These are phyloP conservation scores for Hypsibius dujardini DNA, from an alignment of 1,140 invertebrate genomes.

Conservation along the genomic window DNA sequence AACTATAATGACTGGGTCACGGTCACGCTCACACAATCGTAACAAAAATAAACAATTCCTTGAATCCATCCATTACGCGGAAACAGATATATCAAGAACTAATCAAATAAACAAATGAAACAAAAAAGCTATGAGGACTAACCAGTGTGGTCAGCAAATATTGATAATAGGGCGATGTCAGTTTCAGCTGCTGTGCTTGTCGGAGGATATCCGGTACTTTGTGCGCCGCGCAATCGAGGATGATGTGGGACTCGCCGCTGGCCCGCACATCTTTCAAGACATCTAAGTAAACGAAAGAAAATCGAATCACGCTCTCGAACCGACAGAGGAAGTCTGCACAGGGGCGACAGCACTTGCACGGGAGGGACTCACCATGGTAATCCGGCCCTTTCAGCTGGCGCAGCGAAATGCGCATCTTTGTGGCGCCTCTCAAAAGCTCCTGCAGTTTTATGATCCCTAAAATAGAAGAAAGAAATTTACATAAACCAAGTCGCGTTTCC, in stretches of 20 bases:
- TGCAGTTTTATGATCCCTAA: slow-evolving; percentile 32
- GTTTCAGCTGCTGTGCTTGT: slow-evolving; percentile 23
- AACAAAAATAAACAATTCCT: no score
- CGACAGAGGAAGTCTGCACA: slow-evolving; percentile 23
- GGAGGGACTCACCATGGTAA: not conserved
- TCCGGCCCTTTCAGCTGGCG: slow-evolving; percentile 16
- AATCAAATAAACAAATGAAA: not conserved
- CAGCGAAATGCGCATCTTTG: slow-evolving; percentile 21
- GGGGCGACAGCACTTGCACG: slow-evolving; percentile 4
- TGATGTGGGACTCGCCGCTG: slow-evolving; percentile 48
- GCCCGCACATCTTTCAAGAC: slow-evolving; percentile 52
- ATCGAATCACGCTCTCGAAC: slow-evolving; percentile 27
- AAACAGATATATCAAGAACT: no score
- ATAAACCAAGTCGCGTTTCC: no score
- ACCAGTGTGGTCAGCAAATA: slow-evolving; percentile 24
- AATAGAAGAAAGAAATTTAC: no score
- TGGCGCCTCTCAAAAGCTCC: slow-evolving; percentile 30
- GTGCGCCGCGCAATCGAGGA: slow-evolving; percentile 53
- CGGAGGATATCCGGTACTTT: slow-evolving; percentile 47
- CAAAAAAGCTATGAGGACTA: slow-evolving; percentile 17
- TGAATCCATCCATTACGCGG: no score
- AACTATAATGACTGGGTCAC: no score
- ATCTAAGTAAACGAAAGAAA: not conserved
- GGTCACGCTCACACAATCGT: no score
- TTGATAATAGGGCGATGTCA: slow-evolving; percentile 24